Evolutionary conservation across 1,140 invertebrate genomes (phyloP).

Genomic region (Lasaia peninsularis): DNA sequence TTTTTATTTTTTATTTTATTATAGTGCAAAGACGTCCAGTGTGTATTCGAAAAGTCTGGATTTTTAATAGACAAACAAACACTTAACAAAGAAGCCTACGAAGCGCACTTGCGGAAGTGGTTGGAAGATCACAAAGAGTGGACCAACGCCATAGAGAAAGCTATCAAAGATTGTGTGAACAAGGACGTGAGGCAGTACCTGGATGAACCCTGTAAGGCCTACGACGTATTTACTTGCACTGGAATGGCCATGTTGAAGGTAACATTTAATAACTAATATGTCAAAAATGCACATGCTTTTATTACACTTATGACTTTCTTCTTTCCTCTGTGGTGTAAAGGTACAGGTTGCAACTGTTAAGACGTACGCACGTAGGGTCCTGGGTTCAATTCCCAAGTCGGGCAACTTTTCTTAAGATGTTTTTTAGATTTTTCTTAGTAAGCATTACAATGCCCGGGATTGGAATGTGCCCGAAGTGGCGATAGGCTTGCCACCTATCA

Average conservation of each 20-base stretch:
- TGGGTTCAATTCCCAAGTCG: too few relatives aligned
- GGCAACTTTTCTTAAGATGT: too few relatives aligned
- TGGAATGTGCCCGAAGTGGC: too few relatives aligned
- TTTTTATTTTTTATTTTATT: conserved; percentile 15
- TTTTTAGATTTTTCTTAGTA: too few relatives aligned
- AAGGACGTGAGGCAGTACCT: conserved; percentile 58
- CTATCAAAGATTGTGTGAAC: conserved; percentile 57
- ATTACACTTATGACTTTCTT: too few relatives aligned
- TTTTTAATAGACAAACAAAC: conserved; percentile 54
- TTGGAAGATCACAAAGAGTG: conserved; percentile 48
- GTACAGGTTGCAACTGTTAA: too few relatives aligned
- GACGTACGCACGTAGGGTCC: too few relatives aligned
- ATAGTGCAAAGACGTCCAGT: conserved; percentile 66
- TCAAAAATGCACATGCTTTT: too few relatives aligned
- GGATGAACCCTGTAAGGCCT: conserved; percentile 56
- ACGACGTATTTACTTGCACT: conserved; percentile 66
- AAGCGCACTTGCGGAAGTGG: conserved; percentile 48
- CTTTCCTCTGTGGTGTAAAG: too few relatives aligned
- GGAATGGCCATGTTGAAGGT: conserved; percentile 69
- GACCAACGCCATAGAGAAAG: conserved; percentile 49
- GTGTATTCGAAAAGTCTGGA: conserved; percentile 63
- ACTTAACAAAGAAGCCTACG: conserved; percentile 56
- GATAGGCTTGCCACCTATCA: too few relatives aligned
- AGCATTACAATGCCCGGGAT: too few relatives aligned
- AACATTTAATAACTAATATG: too few relatives aligned